Conservation (phyloP, 2,888 invertebrate species). For the Eupithecia vulgata region DNA sequence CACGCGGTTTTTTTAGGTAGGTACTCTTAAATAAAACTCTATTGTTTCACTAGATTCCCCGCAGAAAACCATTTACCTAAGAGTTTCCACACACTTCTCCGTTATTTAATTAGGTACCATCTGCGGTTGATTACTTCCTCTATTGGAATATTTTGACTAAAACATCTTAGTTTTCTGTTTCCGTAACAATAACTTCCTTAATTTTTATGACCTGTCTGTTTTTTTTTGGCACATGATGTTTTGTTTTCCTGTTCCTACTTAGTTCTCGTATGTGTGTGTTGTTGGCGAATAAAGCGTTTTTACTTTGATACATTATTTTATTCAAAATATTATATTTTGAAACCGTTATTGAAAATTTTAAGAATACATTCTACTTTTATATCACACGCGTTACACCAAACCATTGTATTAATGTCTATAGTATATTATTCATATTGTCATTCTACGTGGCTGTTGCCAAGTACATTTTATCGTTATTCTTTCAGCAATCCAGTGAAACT, state of each 20-base stretch:
- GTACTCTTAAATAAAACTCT: not conserved
- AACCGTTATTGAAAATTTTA: too few relatives aligned
- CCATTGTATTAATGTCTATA: too few relatives aligned
- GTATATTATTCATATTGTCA: not conserved
- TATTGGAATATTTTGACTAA: slow-evolving; percentile 42
- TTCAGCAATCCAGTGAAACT: not conserved
- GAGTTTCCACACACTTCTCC: not conserved
- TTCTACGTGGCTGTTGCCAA: not conserved
- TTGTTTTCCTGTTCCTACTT: slow-evolving; percentile 9
- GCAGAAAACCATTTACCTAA: not conserved
- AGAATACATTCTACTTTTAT: too few relatives aligned
- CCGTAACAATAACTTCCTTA: slow-evolving; percentile 37
- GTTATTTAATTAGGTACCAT: slow-evolving; percentile 17
- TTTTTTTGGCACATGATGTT: slow-evolving; percentile 29
- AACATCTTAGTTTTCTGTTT: slow-evolving; percentile 31
- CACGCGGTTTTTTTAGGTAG: not conserved
- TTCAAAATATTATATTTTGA: too few relatives aligned
- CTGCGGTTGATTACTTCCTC: slow-evolving; percentile 45
- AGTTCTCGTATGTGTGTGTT: not conserved
- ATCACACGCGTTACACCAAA: too few relatives aligned
- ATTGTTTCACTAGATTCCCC: not conserved
- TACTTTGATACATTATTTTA: too few relatives aligned
- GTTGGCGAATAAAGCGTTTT: too few relatives aligned
- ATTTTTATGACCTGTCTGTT: slow-evolving; percentile 21
- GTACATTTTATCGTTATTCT: too few relatives aligned